Conservation (phyloP, 2,797 vertebrate genomes). For the Linurgus olivaceus region DNA sequence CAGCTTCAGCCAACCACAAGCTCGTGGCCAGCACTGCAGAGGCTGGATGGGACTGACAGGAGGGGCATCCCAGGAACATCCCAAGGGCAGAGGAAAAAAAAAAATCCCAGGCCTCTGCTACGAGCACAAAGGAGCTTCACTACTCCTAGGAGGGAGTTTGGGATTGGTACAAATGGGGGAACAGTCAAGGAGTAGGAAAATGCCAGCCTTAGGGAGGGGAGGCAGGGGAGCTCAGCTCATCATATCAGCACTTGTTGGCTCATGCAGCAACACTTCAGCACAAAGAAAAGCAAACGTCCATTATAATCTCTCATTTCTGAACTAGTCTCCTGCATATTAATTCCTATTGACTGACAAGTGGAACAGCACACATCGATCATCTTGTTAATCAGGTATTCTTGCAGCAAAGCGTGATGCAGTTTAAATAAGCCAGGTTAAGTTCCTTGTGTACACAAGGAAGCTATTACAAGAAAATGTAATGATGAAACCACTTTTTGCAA, state of each 20-base stretch:
- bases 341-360: slow-evolving; percentile 23
- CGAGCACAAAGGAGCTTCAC: not conserved
- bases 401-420: slow-evolving; percentile 7
- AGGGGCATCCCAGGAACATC: not conserved
- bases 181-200: not conserved
- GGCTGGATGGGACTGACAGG: not conserved
- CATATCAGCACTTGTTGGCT: not conserved
- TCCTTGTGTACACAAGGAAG: slow-evolving; percentile 62
- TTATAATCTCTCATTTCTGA: not conserved
- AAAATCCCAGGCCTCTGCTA: not conserved
- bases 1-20: accelerated
- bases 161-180: not conserved
- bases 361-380: slow-evolving; percentile 41
- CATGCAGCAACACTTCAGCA: not conserved
- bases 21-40: not conserved
- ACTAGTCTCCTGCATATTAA: not conserved
- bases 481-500: slow-evolving; percentile 50
- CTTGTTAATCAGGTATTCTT: slow-evolving; percentile 45
- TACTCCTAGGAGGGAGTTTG: not conserved
- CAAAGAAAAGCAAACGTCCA: not conserved
- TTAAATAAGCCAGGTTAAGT: slow-evolving; percentile 44
- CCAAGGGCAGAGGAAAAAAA: not conserved
- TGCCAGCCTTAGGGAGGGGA: not conserved
- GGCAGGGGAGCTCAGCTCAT: not conserved
- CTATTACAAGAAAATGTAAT: slow-evolving; percentile 35